These are phyloP conservation scores for Labroides dimidiatus DNA, from an alignment of 2,797 vertebrate species.

Conservation along the genomic window DNA sequence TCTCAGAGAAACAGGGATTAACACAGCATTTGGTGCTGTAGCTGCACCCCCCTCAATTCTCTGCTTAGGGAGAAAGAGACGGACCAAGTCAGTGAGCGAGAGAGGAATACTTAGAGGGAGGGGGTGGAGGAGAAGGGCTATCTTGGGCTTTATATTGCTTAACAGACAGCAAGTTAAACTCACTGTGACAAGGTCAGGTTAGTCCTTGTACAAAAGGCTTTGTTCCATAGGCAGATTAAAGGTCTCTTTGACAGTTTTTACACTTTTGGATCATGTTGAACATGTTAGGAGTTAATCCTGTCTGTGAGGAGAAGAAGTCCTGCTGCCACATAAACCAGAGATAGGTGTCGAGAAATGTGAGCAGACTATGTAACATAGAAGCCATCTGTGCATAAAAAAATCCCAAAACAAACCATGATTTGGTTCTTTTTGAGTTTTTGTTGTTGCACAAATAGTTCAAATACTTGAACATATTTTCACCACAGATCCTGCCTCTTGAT, in stretches of 20 bases:
- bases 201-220: slow-evolving; percentile 89
- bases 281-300: slow-evolving; percentile 93
- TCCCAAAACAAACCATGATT: background rate
- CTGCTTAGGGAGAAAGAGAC: slow-evolving; percentile 46
- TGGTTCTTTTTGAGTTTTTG: background rate
- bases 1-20: slow-evolving; percentile 90
- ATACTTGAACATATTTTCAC: background rate
- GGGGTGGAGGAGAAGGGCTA: slow-evolving; percentile 70
- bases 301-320: slow-evolving; percentile 80
- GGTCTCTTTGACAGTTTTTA: slow-evolving; percentile 93
- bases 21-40: slow-evolving; percentile 81
- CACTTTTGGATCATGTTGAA: slow-evolving; percentile 96
- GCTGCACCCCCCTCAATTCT: slow-evolving; percentile 77
- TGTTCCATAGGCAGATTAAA: slow-evolving; percentile 97
- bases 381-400: slow-evolving; percentile 6
- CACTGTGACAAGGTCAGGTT: slow-evolving; percentile 97
- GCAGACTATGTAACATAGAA: background rate
- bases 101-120: slow-evolving; percentile 73
- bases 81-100: slow-evolving; percentile 42
- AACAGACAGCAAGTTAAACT: slow-evolving; percentile 95
- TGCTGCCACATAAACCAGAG: slow-evolving; percentile 69
- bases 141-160: slow-evolving; percentile 80
- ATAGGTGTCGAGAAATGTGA: slow-evolving; percentile 29
- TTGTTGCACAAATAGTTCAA: background rate
- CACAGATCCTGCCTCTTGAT: background rate